Evolutionary conservation across 1,140 invertebrate species (phyloP).

Genomic region (Aphelenchoides fujianensis): DNA sequence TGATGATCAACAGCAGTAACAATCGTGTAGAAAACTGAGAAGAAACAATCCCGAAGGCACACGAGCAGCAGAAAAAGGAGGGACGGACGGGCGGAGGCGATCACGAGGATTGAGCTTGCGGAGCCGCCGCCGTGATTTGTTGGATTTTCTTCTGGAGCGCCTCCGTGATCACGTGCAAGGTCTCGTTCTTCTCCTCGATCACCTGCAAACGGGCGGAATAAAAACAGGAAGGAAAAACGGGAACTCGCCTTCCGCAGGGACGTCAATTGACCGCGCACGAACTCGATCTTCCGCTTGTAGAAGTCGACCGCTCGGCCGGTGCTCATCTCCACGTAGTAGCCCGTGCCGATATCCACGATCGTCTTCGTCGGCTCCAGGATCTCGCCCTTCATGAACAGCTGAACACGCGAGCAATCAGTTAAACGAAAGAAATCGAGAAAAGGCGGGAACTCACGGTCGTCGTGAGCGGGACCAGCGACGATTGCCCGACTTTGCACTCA

Average conservation of each 20-base stretch:
- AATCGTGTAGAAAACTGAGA: too few relatives aligned
- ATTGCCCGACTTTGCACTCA: conserved; percentile 20
- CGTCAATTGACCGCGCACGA: conserved; percentile 12
- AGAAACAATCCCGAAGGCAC: too few relatives aligned
- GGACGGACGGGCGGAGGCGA: too few relatives aligned
- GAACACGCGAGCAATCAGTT: too few relatives aligned
- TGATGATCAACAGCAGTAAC: too few relatives aligned
- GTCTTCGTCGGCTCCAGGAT: conserved; percentile 41
- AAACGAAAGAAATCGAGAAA: not conserved
- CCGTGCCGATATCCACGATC: conserved; percentile 57
- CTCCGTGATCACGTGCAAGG: conserved; percentile 35
- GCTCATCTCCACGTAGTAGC: conserved; percentile 55
- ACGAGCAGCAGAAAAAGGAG: too few relatives aligned
- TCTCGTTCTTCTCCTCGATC: conserved; percentile 45
- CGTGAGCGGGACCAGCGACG: conserved; percentile 51
- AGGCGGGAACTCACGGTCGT: conserved; percentile 41
- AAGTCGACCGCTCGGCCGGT: conserved; percentile 49
- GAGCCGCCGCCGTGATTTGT: not conserved
- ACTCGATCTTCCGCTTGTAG: conserved; percentile 43
- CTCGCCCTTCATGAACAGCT: conserved; percentile 52
- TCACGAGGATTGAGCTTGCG: not conserved
- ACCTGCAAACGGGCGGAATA: conserved; percentile 43
- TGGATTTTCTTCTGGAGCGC: conserved; percentile 55
- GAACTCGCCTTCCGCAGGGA: conserved; percentile 17
- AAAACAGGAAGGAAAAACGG: conserved; percentile 14